A percentile compares a stretch with the other conserved stretches of the same genome.
These are phyloP conservation scores for Piscicola geometra DNA, from an alignment of 2,888 invertebrate genomes.

Conservation along the genomic window DNA sequence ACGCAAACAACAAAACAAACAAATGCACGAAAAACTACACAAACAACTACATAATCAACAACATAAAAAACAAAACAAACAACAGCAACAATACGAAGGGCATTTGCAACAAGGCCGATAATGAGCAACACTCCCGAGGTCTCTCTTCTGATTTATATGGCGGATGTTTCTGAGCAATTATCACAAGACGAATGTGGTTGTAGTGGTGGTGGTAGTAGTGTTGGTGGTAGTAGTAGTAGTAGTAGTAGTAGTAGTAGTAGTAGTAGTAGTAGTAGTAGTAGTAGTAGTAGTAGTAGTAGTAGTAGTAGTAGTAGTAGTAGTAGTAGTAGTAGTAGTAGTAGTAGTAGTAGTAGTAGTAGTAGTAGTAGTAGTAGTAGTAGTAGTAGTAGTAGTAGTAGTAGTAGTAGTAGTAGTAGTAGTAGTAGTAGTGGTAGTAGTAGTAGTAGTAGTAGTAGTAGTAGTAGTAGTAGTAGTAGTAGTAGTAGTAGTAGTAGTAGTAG, in stretches of 20 bases:
- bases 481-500: slow-evolving; percentile 13
- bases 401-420: background rate
- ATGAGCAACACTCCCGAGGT: too few relatives aligned
- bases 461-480: slow-evolving; percentile 11
- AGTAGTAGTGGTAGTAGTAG: slow-evolving; percentile 17
- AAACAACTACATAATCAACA: too few relatives aligned
- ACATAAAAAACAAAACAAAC: too few relatives aligned
- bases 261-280: background rate
- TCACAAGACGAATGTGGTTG: background rate
- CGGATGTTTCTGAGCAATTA: background rate
- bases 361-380: background rate
- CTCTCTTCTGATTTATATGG: too few relatives aligned
- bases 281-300: background rate
- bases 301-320: slow-evolving; percentile 8
- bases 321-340: slow-evolving; percentile 12
- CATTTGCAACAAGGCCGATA: too few relatives aligned
- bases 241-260: background rate
- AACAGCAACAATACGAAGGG: too few relatives aligned
- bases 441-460: slow-evolving; percentile 23
- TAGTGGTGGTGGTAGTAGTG: too few relatives aligned
- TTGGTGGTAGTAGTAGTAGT: background rate
- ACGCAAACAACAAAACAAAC: too few relatives aligned
- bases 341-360: background rate
- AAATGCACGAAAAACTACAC: too few relatives aligned
- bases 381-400: slow-evolving; percentile 25